Conservation (phyloP, 1,140 invertebrate genomes). For the Cherax quadricarinatus region DNA sequence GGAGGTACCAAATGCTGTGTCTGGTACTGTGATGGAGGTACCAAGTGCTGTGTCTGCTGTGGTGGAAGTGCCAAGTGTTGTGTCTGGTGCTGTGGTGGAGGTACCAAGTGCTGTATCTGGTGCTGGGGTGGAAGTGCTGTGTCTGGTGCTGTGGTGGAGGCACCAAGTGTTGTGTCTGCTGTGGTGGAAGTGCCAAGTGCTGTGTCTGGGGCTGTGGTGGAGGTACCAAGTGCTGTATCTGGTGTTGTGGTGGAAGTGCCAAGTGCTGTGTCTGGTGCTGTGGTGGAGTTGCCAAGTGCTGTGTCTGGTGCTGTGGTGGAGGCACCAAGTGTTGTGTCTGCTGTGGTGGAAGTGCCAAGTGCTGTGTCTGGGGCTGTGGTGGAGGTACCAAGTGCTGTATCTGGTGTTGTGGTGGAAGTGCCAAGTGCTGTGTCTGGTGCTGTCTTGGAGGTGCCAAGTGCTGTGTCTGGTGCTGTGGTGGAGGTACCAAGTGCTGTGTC, state of each 20-base stretch:
- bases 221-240: too few relatives aligned
- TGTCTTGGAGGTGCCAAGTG: neutral
- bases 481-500: neutral
- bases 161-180: neutral
- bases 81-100: neutral
- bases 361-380: neutral
- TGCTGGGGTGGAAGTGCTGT: neutral
- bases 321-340: neutral
- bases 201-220: neutral
- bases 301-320: neutral
- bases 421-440: too few relatives aligned
- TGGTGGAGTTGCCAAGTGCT: too few relatives aligned
- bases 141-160: neutral
- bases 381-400: neutral
- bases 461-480: neutral
- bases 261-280: too few relatives aligned
- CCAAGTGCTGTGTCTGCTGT: neutral
- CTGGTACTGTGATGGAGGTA: neutral
- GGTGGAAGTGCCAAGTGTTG: neutral
- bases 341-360: neutral
- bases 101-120: neutral
- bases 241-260: too few relatives aligned
- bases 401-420: neutral
- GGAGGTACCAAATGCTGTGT: neutral
- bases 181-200: neutral